Conservation (phyloP, 2,888 invertebrate genomes). For the Plebejus argus region DNA sequence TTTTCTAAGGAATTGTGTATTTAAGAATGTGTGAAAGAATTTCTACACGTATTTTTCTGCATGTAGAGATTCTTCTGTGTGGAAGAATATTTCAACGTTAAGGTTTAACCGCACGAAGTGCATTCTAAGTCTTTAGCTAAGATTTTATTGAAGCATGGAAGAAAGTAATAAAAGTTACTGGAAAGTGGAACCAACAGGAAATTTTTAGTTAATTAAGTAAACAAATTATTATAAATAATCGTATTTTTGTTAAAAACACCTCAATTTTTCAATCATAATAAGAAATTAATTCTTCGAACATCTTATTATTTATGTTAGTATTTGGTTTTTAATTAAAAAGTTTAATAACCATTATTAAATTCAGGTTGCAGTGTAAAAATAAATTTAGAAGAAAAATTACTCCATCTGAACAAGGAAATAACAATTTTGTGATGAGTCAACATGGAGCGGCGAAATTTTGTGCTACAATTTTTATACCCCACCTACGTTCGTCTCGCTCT, state of each 20-base stretch:
- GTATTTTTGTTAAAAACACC: background rate
- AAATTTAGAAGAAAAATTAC: background rate
- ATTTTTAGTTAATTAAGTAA: too few relatives aligned
- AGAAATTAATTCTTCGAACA: background rate
- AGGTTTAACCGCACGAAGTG: background rate
- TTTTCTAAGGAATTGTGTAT: background rate
- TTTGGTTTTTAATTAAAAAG: background rate
- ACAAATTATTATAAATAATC: background rate
- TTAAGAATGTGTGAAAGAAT: conserved; percentile 4
- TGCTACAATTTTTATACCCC: background rate
- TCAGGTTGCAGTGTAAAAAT: background rate
- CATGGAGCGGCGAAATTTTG: background rate
- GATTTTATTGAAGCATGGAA: background rate
- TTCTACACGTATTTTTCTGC: background rate
- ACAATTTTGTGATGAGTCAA: background rate
- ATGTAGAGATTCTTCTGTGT: background rate
- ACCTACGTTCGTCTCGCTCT: background rate
- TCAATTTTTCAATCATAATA: background rate
- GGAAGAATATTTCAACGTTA: background rate
- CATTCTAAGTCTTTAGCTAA: background rate
- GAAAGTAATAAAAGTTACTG: background rate
- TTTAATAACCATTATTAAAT: background rate
- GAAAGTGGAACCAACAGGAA: too few relatives aligned
- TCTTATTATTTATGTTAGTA: background rate
- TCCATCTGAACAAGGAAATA: background rate